Base-by-base conservation (phyloP, 1,140 invertebrate species). In the Drosophila guanche region DNA sequence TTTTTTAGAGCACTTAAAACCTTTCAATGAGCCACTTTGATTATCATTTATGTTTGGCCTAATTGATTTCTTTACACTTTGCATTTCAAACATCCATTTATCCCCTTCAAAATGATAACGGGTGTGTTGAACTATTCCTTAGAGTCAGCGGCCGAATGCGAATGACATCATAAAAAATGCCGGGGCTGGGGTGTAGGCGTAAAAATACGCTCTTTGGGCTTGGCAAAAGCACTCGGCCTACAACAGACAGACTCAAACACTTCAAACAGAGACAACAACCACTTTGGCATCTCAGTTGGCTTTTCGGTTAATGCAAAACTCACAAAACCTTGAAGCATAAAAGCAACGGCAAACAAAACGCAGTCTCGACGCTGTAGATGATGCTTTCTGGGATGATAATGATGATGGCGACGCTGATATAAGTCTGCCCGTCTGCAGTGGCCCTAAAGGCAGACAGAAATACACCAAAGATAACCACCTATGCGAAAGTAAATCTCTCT, bases 251-350 rank as follows among this genome's bases (percentile, higher is more conserved):
- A 40, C 20, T 23, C 40, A 53, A 16, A 42, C 48, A 47, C n/a
- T 14, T 51, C 60, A 73, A 66, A 20, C 59, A 16, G 54, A 43
- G 56, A 61, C 45, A 56, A 60, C 53, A 59, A 57, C 70, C 46
- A 65, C 46, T 56, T 60, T 54, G 59, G 40, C 76, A 52, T 65
- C 46, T 76, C 69, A 59, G 76, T 77, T 86, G 43, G 72, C 63
- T 69, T 57, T 74, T 47, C 33, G 65, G 60, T 72, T 88, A 81
- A 86, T 86, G 81, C 83, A 85, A 75, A 75, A 81, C 73, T 77
- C 77, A 86, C 51, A 81, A 79, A 88, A 86, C 83, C 81, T 88
- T 86, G 83, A 86, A 88, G 77, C 73, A 67, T 60, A 68, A 69
- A 63, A 81, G 68, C 83, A 77, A 88, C 83, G 69, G 58, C 83